Evolutionary conservation across 2,797 vertebrate species (phyloP), one percentile per base, ranked within the genome.

Genomic region (Rhincodon typus): DNA sequence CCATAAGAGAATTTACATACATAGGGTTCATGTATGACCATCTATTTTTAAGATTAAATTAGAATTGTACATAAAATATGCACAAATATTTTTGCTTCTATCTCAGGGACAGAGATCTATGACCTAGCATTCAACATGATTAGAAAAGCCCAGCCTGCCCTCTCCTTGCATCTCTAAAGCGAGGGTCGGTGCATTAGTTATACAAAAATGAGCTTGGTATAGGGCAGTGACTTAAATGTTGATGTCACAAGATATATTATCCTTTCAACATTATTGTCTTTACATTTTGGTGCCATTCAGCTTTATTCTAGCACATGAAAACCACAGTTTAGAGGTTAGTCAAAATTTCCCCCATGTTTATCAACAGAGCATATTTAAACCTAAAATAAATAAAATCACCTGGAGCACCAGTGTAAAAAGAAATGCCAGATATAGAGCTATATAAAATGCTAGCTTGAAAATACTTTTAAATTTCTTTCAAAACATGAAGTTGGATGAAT

Each of bases 41-140:
- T 95, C 94, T 95, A 77, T 77, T 95, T 94, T 77, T 95, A 77
- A 95, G 94, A 95, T 95, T 74, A 95, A 95, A 95, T 77, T 46
- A 72, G 67, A 72, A 94, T 74, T 57, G 42, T 4, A 21, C 70
- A 95, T 95, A 57, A 95, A 77, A 95, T 95, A 95, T 95, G 27
- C 70, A 95, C 46, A 95, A 95, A 77, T 30, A 77, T 53, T 77
- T 74, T 70, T 72, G 8, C 70, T 53, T 50, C 42, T 57, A 25
- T 50, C 25, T 72, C 50, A 17, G 30, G 70, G 50, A 77, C 30
- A 46, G 30, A 57, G 70, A 57, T 95, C 94, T 74, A 57, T 72
- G 46, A 53, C 50, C 46, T 46, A 53, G 70, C 27, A 57, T 95
- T 95, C 70, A 95, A 34, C 23, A 95, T 30, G 93, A 94, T 46